Evolutionary conservation across 2,113 vertebrate genomes (phyloP).

Genomic region (Malurus cyaneus): DNA sequence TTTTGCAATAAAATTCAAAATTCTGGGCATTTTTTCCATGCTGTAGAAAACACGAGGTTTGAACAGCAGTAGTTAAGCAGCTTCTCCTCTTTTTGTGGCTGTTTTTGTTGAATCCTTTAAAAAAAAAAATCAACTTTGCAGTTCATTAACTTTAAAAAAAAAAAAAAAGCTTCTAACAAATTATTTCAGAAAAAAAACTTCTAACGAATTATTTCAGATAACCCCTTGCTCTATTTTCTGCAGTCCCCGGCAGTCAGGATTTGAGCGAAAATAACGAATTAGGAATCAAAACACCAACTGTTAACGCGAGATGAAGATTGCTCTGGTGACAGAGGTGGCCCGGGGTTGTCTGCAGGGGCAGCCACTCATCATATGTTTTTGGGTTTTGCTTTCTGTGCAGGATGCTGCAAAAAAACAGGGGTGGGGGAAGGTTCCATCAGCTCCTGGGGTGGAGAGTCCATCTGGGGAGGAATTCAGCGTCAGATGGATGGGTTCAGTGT

Average conservation of each 20-base stretch:
- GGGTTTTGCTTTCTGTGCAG: not conserved
- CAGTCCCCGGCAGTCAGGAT: not conserved
- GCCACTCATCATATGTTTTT: constrained; percentile 9
- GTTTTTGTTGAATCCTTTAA: not conserved
- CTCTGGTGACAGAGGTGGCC: not conserved
- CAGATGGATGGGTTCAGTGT: not conserved
- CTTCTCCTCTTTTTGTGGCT: not conserved
- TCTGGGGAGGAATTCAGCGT: constrained; percentile 30
- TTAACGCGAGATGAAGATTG: not conserved
- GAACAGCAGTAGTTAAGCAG: not conserved
- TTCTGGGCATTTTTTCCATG: not conserved
- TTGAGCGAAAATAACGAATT: not conserved
- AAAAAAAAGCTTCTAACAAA: not conserved
- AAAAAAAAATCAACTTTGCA: not conserved
- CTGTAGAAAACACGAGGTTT: fast-evolving
- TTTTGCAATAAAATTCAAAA: not conserved
- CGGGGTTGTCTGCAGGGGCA: not conserved
- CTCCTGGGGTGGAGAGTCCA: not conserved
- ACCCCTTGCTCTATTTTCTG: not conserved
- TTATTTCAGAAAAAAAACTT: not conserved
- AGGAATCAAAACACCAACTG: constrained; percentile 48
- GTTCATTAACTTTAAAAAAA: not conserved
- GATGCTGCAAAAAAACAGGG: not conserved
- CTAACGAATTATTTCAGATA: not conserved
- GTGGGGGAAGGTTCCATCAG: not conserved